Conservation (phyloP, 37 sponge, comb jelly and placozoan species). For the Chondrilla cf. caribensis region DNA sequence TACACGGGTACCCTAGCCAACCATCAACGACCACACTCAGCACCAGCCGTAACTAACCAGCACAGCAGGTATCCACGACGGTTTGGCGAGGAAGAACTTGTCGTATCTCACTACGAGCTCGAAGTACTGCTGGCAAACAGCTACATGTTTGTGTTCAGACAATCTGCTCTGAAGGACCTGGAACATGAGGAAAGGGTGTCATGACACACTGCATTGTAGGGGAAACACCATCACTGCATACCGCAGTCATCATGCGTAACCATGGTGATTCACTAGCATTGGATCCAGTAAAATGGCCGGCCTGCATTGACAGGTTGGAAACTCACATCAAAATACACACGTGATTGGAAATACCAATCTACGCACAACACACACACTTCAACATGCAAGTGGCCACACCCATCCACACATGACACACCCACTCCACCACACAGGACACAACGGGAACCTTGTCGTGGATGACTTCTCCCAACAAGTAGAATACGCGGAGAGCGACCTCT, state of each 20-base stretch:
- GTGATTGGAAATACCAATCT: not conserved
- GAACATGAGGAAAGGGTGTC: not conserved
- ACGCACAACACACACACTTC: too few relatives aligned
- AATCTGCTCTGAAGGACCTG: constrained; percentile 62
- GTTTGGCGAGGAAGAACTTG: constrained; percentile 64
- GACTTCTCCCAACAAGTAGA: constrained; percentile 80
- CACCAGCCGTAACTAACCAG: too few relatives aligned
- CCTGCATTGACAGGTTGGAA: not conserved
- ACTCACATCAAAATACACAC: not conserved
- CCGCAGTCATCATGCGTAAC: constrained; percentile 64
- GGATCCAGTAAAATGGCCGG: constrained; percentile 36
- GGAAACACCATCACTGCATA: constrained; percentile 16
- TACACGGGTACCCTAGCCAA: constrained; percentile 5
- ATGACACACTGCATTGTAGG: not conserved
- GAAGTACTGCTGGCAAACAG: constrained; percentile 76
- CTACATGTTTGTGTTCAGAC: constrained; percentile 52
- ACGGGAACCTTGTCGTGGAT: constrained; percentile 72
- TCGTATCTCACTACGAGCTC: constrained; percentile 84
- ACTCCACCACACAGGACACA: not conserved
- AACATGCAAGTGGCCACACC: not conserved
- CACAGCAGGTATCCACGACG: constrained; percentile 50
- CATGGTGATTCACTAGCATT: constrained; percentile 41
- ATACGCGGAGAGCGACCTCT: constrained; percentile 65
- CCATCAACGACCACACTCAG: too few relatives aligned
- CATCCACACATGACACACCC: not conserved